Percentiles rank a stretch among this genome's conserved stretches.
These are phyloP conservation scores for Neodiprion fabricii DNA, from an alignment of 1,140 invertebrate genomes.

Conservation along the genomic window DNA sequence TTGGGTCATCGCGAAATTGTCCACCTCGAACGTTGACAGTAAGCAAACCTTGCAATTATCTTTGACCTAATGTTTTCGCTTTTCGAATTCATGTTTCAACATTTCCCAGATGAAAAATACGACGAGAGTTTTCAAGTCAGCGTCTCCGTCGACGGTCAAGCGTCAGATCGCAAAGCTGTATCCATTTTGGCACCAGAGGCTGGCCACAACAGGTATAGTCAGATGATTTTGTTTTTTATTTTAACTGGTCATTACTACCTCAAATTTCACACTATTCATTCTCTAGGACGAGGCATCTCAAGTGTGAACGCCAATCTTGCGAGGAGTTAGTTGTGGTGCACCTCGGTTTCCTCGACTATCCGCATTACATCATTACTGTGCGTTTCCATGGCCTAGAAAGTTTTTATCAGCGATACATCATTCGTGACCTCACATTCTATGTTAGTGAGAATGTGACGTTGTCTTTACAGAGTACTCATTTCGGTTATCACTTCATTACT, in stretches of 20 bases:
- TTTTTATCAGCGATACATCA: slow-evolving; percentile 83
- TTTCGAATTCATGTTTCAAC: slow-evolving; percentile 19
- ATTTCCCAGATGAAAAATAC: slow-evolving; percentile 79
- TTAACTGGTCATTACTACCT: slow-evolving; percentile 16
- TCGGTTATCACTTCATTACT: slow-evolving; percentile 12
- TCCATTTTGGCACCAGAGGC: slow-evolving; percentile 68
- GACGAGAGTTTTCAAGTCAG: slow-evolving; percentile 87
- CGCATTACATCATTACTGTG: slow-evolving; percentile 86
- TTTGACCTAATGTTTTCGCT: slow-evolving; percentile 16
- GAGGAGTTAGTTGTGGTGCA: slow-evolving; percentile 89
- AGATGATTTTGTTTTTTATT: slow-evolving; percentile 14
- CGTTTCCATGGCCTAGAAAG: slow-evolving; percentile 84
- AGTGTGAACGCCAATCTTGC: slow-evolving; percentile 82
- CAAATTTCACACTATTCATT: slow-evolving; percentile 29
- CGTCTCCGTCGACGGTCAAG: slow-evolving; percentile 81
- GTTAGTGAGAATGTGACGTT: slow-evolving; percentile 70
- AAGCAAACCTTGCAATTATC: slow-evolving; percentile 37
- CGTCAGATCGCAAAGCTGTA: slow-evolving; percentile 73
- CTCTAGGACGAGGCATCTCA: slow-evolving; percentile 78
- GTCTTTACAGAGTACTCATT: slow-evolving; percentile 16
- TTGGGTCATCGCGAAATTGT: slow-evolving; percentile 88
- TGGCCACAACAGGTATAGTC: slow-evolving; percentile 72
- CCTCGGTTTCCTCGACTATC: slow-evolving; percentile 88
- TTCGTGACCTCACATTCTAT: slow-evolving; percentile 86
- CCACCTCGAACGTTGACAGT: slow-evolving; percentile 88